Percentiles rank a stretch among this genome's conserved stretches.
Conservation (phyloP, 30 jellyfish, hydroid and myxozoan genomes). For the Morbakka virulenta region DNA sequence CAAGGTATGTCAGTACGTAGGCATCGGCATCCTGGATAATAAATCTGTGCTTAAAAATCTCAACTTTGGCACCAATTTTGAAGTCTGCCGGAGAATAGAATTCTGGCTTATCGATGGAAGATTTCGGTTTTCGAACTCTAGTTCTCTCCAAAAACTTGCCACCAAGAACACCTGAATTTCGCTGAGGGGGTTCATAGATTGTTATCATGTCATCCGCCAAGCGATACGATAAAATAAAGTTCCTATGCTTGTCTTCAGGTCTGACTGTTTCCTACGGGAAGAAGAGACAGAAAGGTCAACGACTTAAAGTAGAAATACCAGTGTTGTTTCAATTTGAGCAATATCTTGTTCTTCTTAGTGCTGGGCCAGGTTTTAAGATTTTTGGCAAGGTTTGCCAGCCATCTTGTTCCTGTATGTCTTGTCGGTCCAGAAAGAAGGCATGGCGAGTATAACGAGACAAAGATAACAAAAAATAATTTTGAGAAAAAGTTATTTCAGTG, state of each 20-base stretch:
- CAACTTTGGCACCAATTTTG: slow-evolving; percentile 79
- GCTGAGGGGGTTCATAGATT: slow-evolving; percentile 88
- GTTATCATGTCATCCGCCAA: slow-evolving; percentile 95
- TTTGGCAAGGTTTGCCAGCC: too few species aligned
- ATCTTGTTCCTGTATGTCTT: too few species aligned
- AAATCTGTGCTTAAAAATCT: slow-evolving; percentile 84
- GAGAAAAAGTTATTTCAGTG: too few species aligned
- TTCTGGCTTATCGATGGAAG: slow-evolving; percentile 87
- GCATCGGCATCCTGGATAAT: slow-evolving; percentile 83
- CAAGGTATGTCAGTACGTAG: slow-evolving; percentile 82
- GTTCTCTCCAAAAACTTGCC: slow-evolving; percentile 97
- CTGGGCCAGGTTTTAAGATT: too few species aligned
- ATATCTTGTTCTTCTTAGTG: too few species aligned
- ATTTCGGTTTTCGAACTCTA: slow-evolving; percentile 88
- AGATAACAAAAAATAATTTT: too few species aligned
- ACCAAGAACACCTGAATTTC: slow-evolving; percentile 92
- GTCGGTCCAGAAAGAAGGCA: too few species aligned
- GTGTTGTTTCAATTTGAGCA: too few species aligned
- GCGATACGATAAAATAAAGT: slow-evolving; percentile 83
- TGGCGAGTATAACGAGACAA: too few species aligned
- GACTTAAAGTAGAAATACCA: too few species aligned
- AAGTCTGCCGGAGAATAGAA: slow-evolving; percentile 96
- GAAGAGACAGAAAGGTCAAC: slow-evolving; percentile 19
- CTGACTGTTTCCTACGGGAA: slow-evolving; percentile 67
- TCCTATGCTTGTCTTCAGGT: slow-evolving; percentile 86